Evolutionary conservation across 2,888 invertebrate species (phyloP), one percentile per base, ranked within the genome.

Genomic region (Microctonus hyperodae): DNA sequence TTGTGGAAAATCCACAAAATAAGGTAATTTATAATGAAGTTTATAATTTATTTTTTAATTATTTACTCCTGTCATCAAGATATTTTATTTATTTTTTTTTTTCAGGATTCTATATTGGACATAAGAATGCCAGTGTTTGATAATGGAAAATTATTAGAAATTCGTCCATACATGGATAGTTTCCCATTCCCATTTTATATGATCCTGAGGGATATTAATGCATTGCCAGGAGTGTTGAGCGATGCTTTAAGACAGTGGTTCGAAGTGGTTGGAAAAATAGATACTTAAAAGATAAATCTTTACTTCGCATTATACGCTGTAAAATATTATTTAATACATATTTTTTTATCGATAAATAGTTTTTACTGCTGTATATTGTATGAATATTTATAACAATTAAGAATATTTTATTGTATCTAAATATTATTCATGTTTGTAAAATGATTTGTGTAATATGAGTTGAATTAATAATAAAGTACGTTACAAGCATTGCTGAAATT

Each of bases 141-240:
- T 73, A 87, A 86, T 40, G 86, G 87, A 3, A 86, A 88, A 72
- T 78, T 89, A 16, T 80, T 88, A 4, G 87, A 88, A 56, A 92
- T 96, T 76, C 88, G 89, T 73, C 90, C 92, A 0, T 98, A 98
- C 83, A 90, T 99, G 87, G 97, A 98, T 78, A 90, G 89, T 57
- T 99, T 99, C 85, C 99, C 99, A 0, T 99, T 99, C 84, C 97
- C 98, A 0, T 98, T 96, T 87, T 99, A 99, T 84, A 89, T 99
- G 58, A 93, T 99, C 76, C 88, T 99, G 31, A 86, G 95, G 67
- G 96, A 98, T 80, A 91, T 98, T 77, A 90, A 91, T 70, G 91
- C 92, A 28, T 85, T 99, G 67, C 98, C 99, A 0, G 88, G 89
- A 37, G 95, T 97, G 1, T 86, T 99, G 31, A 95, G 98, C 75